Percentiles rank a stretch among this genome's conserved stretches.
Evolutionary conservation across 1,140 invertebrate species (phyloP).

Genomic region (Lepidurus packardi): DNA sequence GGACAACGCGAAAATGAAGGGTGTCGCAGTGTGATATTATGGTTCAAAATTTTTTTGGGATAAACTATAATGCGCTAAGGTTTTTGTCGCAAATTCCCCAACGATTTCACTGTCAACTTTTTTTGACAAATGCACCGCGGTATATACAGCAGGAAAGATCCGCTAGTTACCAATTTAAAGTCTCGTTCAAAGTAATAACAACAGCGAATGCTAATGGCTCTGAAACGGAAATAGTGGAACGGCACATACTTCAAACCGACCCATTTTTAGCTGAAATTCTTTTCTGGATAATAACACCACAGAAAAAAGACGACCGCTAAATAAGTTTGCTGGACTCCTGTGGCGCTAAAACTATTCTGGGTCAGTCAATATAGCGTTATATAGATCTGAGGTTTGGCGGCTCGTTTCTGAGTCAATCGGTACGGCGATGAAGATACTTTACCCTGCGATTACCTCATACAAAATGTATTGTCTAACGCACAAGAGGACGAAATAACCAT

Average conservation of each 20-base stretch:
- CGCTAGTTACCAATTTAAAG: not conserved
- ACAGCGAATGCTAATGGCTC: not conserved
- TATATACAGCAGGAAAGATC: not conserved
- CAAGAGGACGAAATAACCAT: no score
- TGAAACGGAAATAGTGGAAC: conserved; percentile 14
- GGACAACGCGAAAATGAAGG: not conserved
- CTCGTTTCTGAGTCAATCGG: no score
- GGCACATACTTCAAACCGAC: not conserved
- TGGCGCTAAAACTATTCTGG: not conserved
- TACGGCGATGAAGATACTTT: not conserved
- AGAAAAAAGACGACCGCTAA: not conserved
- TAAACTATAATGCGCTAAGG: not conserved
- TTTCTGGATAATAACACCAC: not conserved
- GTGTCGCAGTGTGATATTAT: not conserved
- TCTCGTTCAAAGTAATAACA: not conserved
- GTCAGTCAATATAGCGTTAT: conserved; percentile 13
- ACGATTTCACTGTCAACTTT: not conserved
- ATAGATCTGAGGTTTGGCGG: not conserved
- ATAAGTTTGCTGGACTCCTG: not conserved
- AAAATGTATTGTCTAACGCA: no score
- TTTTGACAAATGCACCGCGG: not conserved
- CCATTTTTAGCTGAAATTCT: not conserved
- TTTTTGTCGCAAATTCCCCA: not conserved
- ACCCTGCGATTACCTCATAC: not conserved
- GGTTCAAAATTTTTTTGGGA: not conserved